phyloP scores from a whole-genome alignment of 2,888 invertebrate genomes.

The Cylindroiulus punctatus region DNA sequence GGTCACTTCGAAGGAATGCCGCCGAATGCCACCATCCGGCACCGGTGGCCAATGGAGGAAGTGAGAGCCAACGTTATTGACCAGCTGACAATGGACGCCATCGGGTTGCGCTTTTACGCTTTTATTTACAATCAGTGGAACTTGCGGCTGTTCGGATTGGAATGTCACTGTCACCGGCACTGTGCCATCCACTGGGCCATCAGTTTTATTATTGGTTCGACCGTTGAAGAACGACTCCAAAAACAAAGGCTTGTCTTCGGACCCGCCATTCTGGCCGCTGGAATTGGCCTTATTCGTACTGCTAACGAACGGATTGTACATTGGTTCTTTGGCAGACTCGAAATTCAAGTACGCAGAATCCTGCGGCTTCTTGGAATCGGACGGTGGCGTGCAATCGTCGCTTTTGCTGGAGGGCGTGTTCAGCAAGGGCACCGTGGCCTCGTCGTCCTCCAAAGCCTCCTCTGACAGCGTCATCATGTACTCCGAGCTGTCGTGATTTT shows the following conservation, averaged over 20 bases:
- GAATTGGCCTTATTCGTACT: not conserved
- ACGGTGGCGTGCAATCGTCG: constrained; percentile 23
- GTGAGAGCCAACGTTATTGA: constrained; percentile 43
- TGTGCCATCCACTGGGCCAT: not conserved
- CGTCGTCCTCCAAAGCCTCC: constrained; percentile 51
- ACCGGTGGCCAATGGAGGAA: constrained; percentile 51
- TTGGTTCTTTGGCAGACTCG: constrained; percentile 15
- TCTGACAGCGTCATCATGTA: constrained; percentile 35
- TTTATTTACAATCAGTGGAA: not conserved
- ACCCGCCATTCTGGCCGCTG: not conserved
- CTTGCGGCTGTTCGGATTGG: constrained; percentile 4
- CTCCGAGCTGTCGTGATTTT: not conserved
- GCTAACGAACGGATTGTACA: constrained; percentile 15
- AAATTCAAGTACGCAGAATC: constrained; percentile 6
- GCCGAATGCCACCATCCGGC: constrained; percentile 13
- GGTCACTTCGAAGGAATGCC: constrained; percentile 55
- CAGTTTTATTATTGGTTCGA: constrained; percentile 35
- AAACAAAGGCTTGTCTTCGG: constrained; percentile 19
- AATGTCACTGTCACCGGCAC: constrained; percentile 49
- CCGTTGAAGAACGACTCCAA: constrained; percentile 27
- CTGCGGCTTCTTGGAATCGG: not conserved
- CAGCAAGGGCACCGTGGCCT: constrained; percentile 51
- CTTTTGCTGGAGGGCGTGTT: constrained; percentile 39
- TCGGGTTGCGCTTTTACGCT: not conserved
- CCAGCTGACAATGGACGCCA: constrained; percentile 39